Evolutionary conservation across 37 sponge, comb jelly and placozoan genomes (phyloP), one percentile per base, ranked within the genome.

Genomic region (Beroe forskalii): DNA sequence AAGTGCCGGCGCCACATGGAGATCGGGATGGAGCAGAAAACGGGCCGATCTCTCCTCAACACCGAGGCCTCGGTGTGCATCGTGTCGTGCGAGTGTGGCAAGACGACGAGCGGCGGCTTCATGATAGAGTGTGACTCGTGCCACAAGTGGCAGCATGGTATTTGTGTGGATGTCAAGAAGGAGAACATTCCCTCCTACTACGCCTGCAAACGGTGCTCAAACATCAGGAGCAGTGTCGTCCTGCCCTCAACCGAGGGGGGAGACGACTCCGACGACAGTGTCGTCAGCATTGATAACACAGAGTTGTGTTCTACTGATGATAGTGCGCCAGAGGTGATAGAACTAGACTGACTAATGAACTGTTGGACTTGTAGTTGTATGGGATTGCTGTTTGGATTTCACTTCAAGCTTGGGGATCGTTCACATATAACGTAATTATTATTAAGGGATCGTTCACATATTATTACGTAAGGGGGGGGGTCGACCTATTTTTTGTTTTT

Each of bases 311-410:
- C 86, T 44, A 80, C 86, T n/a, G 86, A 80, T 24, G 86, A 80
- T 48, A 80, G 86, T 80, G 86, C 28, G 86, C 86, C 86, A 43
- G 86, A 80, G 28, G 86, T 80, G 6, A 80, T 80, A 36, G 72
- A 69, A 33, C 39, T 69, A 17, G 72, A 69, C 32, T 69, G 19
- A 48, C n/a, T n/a, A n/a, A n/a, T n/a, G n/a, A n/a, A n/a, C n/a
- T n/a, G n/a, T n/a, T n/a, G n/a, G n/a, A n/a, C n/a, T n/a, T n/a
- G n/a, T n/a, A n/a, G n/a, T n/a, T n/a, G n/a, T n/a, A n/a, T n/a
- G n/a, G n/a, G n/a, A n/a, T n/a, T n/a, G n/a, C n/a, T n/a, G n/a
- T n/a, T n/a, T n/a, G n/a, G n/a, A n/a, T n/a, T n/a, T n/a, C n/a
- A n/a, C n/a, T n/a, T n/a, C n/a, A n/a, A n/a, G n/a, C n/a, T n/a